These are phyloP conservation scores for Crocodylus rhombifer DNA, from an alignment of 2,797 vertebrate genomes.

Conservation along the genomic window DNA sequence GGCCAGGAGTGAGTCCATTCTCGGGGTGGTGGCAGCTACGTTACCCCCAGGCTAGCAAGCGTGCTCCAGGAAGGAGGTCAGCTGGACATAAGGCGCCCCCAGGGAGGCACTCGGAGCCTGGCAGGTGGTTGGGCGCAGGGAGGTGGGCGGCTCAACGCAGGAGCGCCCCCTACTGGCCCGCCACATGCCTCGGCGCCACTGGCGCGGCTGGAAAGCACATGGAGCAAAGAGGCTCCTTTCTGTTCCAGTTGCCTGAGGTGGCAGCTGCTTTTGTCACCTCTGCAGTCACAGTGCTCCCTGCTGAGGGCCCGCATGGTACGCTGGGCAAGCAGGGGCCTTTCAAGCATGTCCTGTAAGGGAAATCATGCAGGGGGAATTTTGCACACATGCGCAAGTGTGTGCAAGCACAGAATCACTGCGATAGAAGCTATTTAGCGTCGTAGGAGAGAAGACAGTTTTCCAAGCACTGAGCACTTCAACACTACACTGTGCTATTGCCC, in stretches of 20 bases:
- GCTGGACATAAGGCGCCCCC: too few species aligned
- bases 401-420: background rate
- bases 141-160: too few species aligned
- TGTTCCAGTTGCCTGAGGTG: background rate
- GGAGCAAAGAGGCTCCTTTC: background rate
- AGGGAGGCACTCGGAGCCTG: too few species aligned
- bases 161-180: too few species aligned
- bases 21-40: too few species aligned
- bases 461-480: background rate
- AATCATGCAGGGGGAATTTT: background rate
- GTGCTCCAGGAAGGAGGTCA: too few species aligned
- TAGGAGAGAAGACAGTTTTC: background rate
- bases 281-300: background rate
- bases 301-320: background rate
- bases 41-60: too few species aligned
- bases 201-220: background rate
- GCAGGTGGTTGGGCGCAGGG: too few species aligned
- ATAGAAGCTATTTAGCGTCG: fast-evolving
- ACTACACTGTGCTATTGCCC: fast-evolving
- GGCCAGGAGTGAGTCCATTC: too few species aligned
- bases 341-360: background rate
- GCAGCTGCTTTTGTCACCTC: background rate
- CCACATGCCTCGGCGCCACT: background rate
- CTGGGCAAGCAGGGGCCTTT: background rate
- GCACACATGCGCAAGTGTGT: background rate